These are phyloP conservation scores for Eupithecia abbreviata DNA, from an alignment of 2,888 invertebrate species.

Conservation along the genomic window DNA sequence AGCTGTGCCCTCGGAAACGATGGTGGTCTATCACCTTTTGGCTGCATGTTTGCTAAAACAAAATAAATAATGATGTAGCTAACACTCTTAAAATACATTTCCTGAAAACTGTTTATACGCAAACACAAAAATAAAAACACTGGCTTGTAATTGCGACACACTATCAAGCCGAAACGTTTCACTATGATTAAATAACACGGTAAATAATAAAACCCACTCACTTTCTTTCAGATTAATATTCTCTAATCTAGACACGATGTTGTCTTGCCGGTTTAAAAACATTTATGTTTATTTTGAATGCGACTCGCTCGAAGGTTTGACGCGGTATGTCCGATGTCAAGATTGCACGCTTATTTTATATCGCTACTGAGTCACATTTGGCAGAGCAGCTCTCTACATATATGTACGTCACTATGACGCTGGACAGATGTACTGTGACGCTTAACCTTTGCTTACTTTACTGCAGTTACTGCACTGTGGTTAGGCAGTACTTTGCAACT, in stretches of 20 bases:
- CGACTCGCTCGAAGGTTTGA: constrained; percentile 51
- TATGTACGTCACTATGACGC: constrained; percentile 79
- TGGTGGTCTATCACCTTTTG: constrained; percentile 72
- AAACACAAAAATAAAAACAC: neutral
- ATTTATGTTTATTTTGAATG: constrained; percentile 57
- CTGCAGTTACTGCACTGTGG: constrained; percentile 17
- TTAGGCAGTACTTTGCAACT: neutral
- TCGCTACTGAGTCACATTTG: constrained; percentile 74
- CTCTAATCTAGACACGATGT: constrained; percentile 68
- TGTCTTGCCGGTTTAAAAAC: constrained; percentile 73
- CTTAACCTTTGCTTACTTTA: constrained; percentile 46
- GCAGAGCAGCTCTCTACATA: constrained; percentile 66
- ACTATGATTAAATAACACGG: neutral
- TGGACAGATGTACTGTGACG: constrained; percentile 58
- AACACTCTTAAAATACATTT: neutral
- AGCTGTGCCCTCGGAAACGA: constrained; percentile 64
- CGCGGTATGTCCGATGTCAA: constrained; percentile 63
- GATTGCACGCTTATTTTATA: constrained; percentile 70
- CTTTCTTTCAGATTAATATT: constrained; percentile 68
- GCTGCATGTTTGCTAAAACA: constrained; percentile 72
- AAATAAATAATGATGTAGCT: constrained; percentile 26
- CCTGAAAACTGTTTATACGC: neutral
- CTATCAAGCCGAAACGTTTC: neutral
- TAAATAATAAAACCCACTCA: constrained; percentile 54
- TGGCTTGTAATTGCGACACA: neutral